These are phyloP conservation scores for Flabesymbios commensalis DNA, from an alignment of 2,888 invertebrate species.

Conservation along the genomic window DNA sequence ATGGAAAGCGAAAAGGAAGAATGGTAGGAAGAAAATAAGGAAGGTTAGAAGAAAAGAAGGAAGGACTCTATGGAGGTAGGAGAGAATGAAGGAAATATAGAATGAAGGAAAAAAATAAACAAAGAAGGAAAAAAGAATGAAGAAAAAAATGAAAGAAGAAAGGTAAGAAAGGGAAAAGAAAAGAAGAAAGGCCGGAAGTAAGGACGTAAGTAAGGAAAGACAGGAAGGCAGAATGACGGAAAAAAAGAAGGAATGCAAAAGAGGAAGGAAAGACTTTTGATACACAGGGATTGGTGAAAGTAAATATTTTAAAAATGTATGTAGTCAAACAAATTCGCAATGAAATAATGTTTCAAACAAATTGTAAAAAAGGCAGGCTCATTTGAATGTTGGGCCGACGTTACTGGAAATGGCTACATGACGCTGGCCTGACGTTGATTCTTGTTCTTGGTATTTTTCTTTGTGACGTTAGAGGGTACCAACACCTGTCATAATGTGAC, in stretches of 20 bases:
- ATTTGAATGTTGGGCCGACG: too few relatives aligned
- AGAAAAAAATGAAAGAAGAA: neutral
- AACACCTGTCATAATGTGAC: too few relatives aligned
- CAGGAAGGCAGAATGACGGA: neutral
- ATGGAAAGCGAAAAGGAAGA: neutral
- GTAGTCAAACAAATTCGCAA: too few relatives aligned
- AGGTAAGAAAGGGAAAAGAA: conserved; percentile 1
- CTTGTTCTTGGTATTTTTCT: too few relatives aligned
- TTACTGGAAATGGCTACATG: too few relatives aligned
- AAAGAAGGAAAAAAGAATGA: too few relatives aligned
- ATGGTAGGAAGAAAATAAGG: neutral
- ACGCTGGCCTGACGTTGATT: too few relatives aligned
- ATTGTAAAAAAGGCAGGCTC: too few relatives aligned
- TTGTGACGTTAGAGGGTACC: too few relatives aligned
- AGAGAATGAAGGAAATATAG: conserved; percentile 1
- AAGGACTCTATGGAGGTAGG: neutral
- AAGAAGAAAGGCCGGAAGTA: neutral
- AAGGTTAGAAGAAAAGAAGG: neutral
- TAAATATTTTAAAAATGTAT: too few relatives aligned
- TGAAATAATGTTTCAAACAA: too few relatives aligned
- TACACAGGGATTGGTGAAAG: too few relatives aligned
- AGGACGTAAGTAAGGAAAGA: conserved; percentile 3
- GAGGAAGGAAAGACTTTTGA: neutral
- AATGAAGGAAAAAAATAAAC: conserved; percentile 2
- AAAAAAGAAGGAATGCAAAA: neutral